Conservation (phyloP, 2,113 vertebrate genomes). For the Bombycilla garrulus region DNA sequence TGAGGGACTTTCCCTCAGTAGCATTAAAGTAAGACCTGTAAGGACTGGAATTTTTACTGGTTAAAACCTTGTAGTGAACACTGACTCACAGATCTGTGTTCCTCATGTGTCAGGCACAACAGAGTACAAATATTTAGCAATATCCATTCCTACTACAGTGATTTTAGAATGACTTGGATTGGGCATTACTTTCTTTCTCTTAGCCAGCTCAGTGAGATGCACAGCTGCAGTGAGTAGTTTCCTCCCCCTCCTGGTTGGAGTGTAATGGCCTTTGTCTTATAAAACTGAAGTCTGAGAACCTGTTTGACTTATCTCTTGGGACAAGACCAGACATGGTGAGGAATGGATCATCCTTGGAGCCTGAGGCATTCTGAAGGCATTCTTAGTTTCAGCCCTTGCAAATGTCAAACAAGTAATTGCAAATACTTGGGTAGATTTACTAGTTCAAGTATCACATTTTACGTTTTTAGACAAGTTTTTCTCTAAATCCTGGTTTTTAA, state of each 20-base stretch:
- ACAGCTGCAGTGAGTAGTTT: background rate
- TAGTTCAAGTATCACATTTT: background rate
- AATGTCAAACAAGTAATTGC: conserved; percentile 6
- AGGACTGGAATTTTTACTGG: background rate
- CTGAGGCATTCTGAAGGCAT: background rate
- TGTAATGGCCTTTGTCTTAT: background rate
- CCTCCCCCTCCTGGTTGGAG: background rate
- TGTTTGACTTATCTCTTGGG: background rate
- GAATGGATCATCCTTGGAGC: background rate
- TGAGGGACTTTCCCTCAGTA: background rate
- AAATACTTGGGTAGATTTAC: background rate
- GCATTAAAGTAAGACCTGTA: background rate
- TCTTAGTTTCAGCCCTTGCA: background rate
- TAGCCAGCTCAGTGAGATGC: background rate
- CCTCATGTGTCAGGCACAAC: background rate
- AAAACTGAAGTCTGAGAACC: background rate
- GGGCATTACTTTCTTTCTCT: background rate
- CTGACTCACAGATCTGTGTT: background rate
- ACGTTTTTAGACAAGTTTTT: background rate
- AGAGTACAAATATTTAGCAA: background rate
- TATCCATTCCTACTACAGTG: background rate
- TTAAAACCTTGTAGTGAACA: background rate
- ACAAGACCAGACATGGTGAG: conserved; percentile 24
- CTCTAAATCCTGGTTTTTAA: background rate
- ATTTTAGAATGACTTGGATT: background rate